These are phyloP conservation scores for Pristis pectinata DNA, from an alignment of 2,797 vertebrate species.

Conservation along the genomic window DNA sequence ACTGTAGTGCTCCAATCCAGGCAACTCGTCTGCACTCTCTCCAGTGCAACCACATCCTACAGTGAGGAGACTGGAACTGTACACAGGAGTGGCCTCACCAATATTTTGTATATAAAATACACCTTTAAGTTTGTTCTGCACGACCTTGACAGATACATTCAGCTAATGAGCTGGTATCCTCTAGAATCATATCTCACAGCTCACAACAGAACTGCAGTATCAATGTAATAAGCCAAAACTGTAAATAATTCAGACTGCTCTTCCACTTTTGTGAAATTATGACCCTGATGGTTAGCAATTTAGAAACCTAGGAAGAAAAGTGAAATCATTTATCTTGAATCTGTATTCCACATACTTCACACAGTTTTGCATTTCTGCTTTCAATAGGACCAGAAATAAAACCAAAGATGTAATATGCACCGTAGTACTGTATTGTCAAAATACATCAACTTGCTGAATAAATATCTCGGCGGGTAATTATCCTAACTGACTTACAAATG, in stretches of 20 bases:
- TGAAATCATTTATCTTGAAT: not conserved
- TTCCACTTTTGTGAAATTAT: not conserved
- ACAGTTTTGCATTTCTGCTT: not conserved
- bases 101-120: too few relatives aligned
- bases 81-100: too few relatives aligned
- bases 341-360: not conserved
- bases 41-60: too few relatives aligned
- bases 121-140: not conserved
- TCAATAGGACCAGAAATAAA: not conserved
- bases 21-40: too few relatives aligned
- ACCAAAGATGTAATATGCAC: not conserved
- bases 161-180: not conserved
- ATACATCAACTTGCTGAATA: not conserved
- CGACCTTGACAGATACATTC: not conserved
- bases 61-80: too few relatives aligned
- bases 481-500: not conserved
- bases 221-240: constrained; percentile 1
- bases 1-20: too few relatives aligned
- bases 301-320: not conserved
- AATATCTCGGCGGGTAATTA: not conserved
- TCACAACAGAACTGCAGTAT: not conserved
- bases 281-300: not conserved
- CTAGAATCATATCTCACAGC: not conserved
- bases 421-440: constrained; percentile 10
- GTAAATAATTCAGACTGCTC: not conserved